Conservation (phyloP, 2,888 invertebrate species). For the Tetragonisca angustula region DNA sequence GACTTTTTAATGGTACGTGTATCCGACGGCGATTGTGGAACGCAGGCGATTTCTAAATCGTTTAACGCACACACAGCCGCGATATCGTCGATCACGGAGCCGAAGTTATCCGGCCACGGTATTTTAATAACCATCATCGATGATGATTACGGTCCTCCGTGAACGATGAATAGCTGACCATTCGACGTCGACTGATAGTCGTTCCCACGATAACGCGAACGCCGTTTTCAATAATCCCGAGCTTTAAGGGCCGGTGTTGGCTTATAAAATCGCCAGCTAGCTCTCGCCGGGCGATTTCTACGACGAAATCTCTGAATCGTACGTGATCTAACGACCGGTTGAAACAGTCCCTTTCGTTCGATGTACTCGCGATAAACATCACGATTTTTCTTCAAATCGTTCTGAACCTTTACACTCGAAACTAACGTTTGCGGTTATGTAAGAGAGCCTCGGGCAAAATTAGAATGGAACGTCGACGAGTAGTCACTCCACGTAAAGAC, state of each 20-base stretch:
- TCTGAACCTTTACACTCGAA: background rate
- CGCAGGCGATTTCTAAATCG: constrained; percentile 30
- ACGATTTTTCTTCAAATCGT: background rate
- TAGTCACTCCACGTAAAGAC: background rate
- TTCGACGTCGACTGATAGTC: constrained; percentile 28
- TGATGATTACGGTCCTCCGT: constrained; percentile 47
- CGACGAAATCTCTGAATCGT: constrained; percentile 22
- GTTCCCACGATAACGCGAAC: constrained; percentile 64
- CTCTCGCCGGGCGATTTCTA: background rate
- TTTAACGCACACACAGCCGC: constrained; percentile 21
- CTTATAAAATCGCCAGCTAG: background rate
- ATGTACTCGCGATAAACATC: background rate
- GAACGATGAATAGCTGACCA: constrained; percentile 51
- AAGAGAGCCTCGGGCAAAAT: background rate
- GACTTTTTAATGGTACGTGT: constrained; percentile 18
- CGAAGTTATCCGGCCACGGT: constrained; percentile 20
- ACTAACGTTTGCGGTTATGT: background rate
- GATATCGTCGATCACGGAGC: constrained; percentile 46
- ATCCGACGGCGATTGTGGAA: background rate
- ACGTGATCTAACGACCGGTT: background rate
- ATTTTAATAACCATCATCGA: constrained; percentile 54
- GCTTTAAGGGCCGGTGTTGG: constrained; percentile 24
- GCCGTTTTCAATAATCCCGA: constrained; percentile 40
- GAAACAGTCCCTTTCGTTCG: too few species aligned
- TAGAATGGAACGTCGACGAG: background rate